These are phyloP conservation scores for Ganaspis brasiliensis DNA, from an alignment of 2,888 invertebrate genomes.

Conservation along the genomic window DNA sequence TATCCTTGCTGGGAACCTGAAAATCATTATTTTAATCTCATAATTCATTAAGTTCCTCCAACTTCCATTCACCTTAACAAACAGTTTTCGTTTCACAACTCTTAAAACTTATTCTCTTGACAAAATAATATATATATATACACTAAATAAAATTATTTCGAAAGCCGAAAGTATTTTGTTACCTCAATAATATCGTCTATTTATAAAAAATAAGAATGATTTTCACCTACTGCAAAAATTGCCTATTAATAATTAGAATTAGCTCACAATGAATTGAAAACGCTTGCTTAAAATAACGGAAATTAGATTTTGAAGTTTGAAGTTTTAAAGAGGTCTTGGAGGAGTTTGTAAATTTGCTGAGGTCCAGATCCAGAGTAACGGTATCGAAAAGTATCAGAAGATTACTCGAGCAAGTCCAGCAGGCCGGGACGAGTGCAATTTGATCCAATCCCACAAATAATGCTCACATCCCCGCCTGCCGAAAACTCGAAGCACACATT, in stretches of 20 bases:
- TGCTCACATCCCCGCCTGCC: constrained; percentile 80
- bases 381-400: constrained; percentile 43
- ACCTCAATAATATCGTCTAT: too few relatives aligned
- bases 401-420: constrained; percentile 73
- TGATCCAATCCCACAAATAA: constrained; percentile 77
- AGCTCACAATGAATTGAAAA: neutral
- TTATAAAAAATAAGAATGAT: too few relatives aligned
- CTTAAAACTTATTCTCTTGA: too few relatives aligned
- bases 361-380: constrained; percentile 35
- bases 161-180: too few relatives aligned
- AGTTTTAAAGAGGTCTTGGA: constrained; percentile 3
- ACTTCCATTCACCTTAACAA: too few relatives aligned
- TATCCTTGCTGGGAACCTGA: constrained; percentile 20
- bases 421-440: constrained; percentile 82
- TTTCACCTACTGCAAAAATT: too few relatives aligned
- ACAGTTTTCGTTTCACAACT: too few relatives aligned
- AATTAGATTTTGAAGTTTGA: neutral
- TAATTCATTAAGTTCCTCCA: too few relatives aligned
- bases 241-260: neutral
- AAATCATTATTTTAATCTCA: constrained; percentile 11
- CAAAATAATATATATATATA: too few relatives aligned
- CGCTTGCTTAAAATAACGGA: neutral
- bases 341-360: constrained; percentile 18
- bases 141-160: too few relatives aligned
- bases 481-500: constrained; percentile 64